Base-by-base conservation (phyloP, 2,797 vertebrate genomes). In the Phaenicophaeus curvirostris region DNA sequence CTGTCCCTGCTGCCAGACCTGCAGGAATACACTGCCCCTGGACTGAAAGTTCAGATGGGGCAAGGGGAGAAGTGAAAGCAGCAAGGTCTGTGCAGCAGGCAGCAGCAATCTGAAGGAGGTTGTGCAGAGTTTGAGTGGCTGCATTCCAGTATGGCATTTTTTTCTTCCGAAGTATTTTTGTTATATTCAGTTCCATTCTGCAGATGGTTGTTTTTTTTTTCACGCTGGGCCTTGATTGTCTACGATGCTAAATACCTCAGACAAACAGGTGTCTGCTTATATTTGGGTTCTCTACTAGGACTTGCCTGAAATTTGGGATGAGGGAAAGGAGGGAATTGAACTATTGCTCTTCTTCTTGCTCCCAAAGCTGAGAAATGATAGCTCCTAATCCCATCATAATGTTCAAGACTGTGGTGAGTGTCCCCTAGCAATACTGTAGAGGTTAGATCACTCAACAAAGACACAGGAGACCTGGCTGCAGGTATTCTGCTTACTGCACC, bases 221-320 rank as follows among this genome's bases (percentile, higher is more conserved):
- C 67, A 2, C 48, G 31, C 10, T 33, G 2, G 1, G 1, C 18
- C 18, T 75, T 31, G 8, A 17, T 9, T 7, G 0, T 42, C 65
- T 42, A 13, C 6, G 30, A 23, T 24, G 18, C 67, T 86, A 78
- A 74, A n/a, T 59, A 14, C 51, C 58, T 78, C 25, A 8, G 50
- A 31, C 3, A 7, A 66, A 30, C 33, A 77, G 37, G 18, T 58
- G 23, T 66, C 65, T 77, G 42, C 53, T 46, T 0, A 1, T 57
- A 3, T 39, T 59, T 72, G 25, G 7, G 8, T 31, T 75, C 54
- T 81, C 19, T 23, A 3, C 21, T 50, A 37, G 31, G 42, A 57
- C 30, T 46, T 0, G 0, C 53, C 31, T 89, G 58, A 42, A 75
- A 85, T 79, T 59, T 57, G n/a, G 54, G 35, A n/a, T 59, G 11